Evolutionary conservation across 2,888 invertebrate species (phyloP), one percentile per base, ranked within the genome.

Genomic region (Meta bourneti): DNA sequence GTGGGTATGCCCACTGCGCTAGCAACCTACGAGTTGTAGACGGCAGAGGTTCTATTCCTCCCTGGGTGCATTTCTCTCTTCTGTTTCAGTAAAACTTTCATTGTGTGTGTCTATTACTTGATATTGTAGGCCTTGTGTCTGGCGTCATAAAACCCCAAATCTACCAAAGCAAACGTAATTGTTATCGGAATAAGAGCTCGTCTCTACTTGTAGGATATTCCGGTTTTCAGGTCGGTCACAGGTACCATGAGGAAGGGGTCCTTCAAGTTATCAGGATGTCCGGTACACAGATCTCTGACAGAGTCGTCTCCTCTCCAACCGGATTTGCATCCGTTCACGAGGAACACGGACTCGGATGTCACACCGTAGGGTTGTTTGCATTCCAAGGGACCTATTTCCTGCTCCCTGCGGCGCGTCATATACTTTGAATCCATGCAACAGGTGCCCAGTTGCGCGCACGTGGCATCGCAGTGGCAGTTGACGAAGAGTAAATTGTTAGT

Each of bases 341-440:
- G 1, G 34, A 34, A 34, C 34, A 34, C 34, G 1, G 34, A 4
- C 34, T 1, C 1, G 34, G 34, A 2, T 4, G 4, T 34, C 34
- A 4, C 1, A 34, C 61, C 61, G 4, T 61, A 9, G 13, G 11
- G 9, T 9, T 7, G 5, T 0, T 5, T 9, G 11, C 61, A 61
- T 9, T 61, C 11, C 61, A 16, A 11, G 13, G 61, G 6, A 6
- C 11, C 61, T 61, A 5, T 8, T 9, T 0, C 61, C 7, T 61
- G 5, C 61, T 9, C 11, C 11, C 0, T 16, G 7, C 8, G 16
- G 61, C 0, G 9, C 8, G 11, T 11, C 7, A 1, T 77, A 9
- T 51, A 77, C 6, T 49, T 7, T 6, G 79, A 79, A 34, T 79
- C 79, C 6, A 79, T 7, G 79, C 79, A 79, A 79, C 79, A 79